phyloP scores from a whole-genome alignment of 2,888 invertebrate genomes.

The Caenorhabditis sinica region DNA sequence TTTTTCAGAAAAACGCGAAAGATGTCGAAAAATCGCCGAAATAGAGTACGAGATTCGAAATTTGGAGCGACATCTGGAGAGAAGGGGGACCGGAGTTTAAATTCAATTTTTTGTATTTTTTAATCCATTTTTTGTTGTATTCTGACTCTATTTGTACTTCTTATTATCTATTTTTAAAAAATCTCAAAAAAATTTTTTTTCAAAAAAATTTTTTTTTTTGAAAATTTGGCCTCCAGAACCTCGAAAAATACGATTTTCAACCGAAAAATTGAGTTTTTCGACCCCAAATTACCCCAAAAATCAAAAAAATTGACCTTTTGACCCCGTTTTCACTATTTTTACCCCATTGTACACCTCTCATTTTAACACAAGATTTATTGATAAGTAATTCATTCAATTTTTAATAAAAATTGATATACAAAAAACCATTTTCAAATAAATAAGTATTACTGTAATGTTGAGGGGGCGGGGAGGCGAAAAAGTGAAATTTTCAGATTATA shows the following conservation, averaged over 20 bases:
- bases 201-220: too few relatives aligned
- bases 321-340: too few relatives aligned
- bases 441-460: too few relatives aligned
- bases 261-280: too few relatives aligned
- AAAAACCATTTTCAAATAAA: neutral
- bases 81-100: neutral
- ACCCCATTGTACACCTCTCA: too few relatives aligned
- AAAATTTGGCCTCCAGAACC: too few relatives aligned
- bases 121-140: neutral
- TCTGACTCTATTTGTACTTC: neutral
- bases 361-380: too few relatives aligned
- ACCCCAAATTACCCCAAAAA: too few relatives aligned
- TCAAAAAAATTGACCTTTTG: too few relatives aligned
- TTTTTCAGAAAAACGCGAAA: conserved; percentile 47
- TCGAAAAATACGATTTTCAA: too few relatives aligned
- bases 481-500: conserved; percentile 12
- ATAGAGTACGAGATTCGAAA: conserved; percentile 51
- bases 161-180: neutral
- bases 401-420: neutral
- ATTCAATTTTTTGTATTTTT: neutral
- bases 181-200: neutral
- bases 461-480: too few relatives aligned
- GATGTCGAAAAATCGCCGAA: conserved; percentile 35
- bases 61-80: conserved; percentile 27
- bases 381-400: too few relatives aligned